Conservation (phyloP, 2,888 invertebrate genomes). For the Sinohyriopsis cumingii region DNA sequence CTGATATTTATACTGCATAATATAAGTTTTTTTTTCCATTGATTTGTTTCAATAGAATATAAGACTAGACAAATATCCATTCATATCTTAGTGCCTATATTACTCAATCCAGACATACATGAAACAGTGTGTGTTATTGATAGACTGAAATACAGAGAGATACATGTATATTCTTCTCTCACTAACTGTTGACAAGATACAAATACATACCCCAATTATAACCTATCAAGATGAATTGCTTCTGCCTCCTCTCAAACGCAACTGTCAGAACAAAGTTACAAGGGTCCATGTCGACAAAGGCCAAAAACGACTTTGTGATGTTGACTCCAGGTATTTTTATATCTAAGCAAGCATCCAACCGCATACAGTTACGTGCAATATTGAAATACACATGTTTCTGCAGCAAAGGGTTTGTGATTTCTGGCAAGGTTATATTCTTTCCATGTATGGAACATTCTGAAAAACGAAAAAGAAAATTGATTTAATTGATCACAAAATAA, state of each 20-base stretch:
- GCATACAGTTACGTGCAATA: slow-evolving; percentile 43
- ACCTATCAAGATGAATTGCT: slow-evolving; percentile 30
- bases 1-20: no score
- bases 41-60: no score
- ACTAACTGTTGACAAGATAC: no score
- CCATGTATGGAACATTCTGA: slow-evolving; percentile 21
- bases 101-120: no score
- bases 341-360: slow-evolving; percentile 48
- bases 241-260: slow-evolving; percentile 30
- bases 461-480: not conserved
- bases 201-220: slow-evolving; percentile 42
- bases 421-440: slow-evolving; percentile 24
- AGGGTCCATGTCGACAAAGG: slow-evolving; percentile 41
- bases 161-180: no score
- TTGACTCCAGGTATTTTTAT: slow-evolving; percentile 26
- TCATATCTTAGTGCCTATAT: no score
- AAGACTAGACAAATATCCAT: no score
- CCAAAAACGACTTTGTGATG: slow-evolving; percentile 28
- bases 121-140: no score
- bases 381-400: slow-evolving; percentile 36
- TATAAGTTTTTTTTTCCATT: no score
- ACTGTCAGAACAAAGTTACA: slow-evolving; percentile 35
- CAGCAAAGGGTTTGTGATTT: slow-evolving; percentile 19
- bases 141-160: no score
- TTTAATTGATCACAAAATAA: no score